Evolutionary conservation across 1,140 invertebrate species (phyloP).

Genomic region (Lerema accius): DNA sequence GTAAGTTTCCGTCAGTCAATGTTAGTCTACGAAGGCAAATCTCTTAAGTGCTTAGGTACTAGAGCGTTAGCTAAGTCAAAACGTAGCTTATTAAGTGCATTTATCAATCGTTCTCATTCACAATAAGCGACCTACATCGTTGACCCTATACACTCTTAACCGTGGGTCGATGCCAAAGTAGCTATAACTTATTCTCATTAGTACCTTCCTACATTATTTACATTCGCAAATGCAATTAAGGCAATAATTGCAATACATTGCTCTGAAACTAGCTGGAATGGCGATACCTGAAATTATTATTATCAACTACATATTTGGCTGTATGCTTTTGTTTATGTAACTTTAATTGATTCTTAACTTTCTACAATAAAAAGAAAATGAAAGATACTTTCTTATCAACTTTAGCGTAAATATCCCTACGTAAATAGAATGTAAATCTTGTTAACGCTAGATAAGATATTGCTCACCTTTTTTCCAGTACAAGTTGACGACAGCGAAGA

Average conservation of each 20-base stretch:
- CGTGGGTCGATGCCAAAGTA: conserved; percentile 4
- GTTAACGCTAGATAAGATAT: conserved; percentile 12
- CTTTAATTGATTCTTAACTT: neutral
- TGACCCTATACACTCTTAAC: conserved; percentile 3
- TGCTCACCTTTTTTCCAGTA: conserved; percentile 88
- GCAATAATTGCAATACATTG: conserved; percentile 11
- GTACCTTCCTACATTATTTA: too few relatives aligned
- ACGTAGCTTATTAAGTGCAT: conserved; percentile 1
- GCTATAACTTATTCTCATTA: conserved; percentile 16
- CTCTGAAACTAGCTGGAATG: neutral
- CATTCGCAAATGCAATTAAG: conserved; percentile 1
- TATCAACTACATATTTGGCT: too few relatives aligned
- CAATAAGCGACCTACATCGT: conserved; percentile 18
- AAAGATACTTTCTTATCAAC: neutral
- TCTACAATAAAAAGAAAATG: neutral
- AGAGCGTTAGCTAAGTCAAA: neutral
- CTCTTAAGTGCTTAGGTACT: neutral
- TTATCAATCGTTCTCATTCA: neutral
- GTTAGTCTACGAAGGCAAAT: neutral
- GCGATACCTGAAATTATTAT: too few relatives aligned
- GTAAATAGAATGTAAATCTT: conserved; percentile 12
- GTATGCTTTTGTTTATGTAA: too few relatives aligned
- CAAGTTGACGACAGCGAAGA: conserved; percentile 88
- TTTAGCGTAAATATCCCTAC: neutral
- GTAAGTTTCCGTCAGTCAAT: neutral